Evolutionary conservation across 2,113 vertebrate species (phyloP), one percentile per base, ranked within the genome.

Genomic region (Sminthopsis crassicaudata): DNA sequence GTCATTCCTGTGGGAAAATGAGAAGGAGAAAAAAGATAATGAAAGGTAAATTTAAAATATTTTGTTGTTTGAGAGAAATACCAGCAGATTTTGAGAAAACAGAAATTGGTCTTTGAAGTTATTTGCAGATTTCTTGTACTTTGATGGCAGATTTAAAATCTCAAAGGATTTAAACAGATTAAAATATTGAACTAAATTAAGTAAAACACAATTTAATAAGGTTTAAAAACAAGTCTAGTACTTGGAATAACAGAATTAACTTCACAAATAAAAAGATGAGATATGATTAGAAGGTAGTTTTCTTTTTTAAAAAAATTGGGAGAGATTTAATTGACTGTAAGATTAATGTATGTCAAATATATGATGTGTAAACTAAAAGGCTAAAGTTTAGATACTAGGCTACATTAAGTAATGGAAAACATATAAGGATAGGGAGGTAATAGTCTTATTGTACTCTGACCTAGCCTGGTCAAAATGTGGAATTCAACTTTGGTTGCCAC

Each of bases 1-100:
- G 11, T 76, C 9, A 92, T 84, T 96, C 54, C 12, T 67, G 6
- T 67, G 22, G 36, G 53, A 51, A 91, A 94, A 55, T 92, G 89
- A 52, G 67, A 7, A 76, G 5, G 12, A 84, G 67, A 42, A 84
- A 84, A 42, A 7, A 84, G 19, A 84, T 42, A 84, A 84, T 23
- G 7, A 84, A 84, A 84, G 19, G 36, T 42, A 16, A 76, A 36
- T 84, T 42, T 84, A 84, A 84, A 84, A 84, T 42, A 84, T 84
- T 42, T 84, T 84, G 6, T 84, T 22, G n/a, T 84, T 42, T 84
- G 67, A 42, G 19, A 84, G 16, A 84, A 84, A 84, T 23, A 84
- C 6, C 67, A 84, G 16, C 14, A 84, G 42, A 84, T n/a, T 84
- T n/a, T 84, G 67, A 42, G 67, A 84, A 23, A 84, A 19, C 0